Base-by-base conservation (phyloP, 2,888 invertebrate genomes). In the Eupithecia centaureata region DNA sequence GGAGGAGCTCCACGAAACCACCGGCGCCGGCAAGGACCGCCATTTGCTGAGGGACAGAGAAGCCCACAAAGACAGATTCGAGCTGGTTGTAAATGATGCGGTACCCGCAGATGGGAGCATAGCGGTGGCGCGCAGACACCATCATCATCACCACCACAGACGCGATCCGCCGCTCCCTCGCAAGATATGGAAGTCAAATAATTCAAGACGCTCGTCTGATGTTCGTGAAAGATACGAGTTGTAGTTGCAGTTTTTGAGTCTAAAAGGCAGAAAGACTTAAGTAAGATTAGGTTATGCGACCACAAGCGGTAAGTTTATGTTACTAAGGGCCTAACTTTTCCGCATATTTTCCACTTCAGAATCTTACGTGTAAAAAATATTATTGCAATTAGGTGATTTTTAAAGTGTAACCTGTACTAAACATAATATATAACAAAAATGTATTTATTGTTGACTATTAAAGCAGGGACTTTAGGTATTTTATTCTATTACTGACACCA, bases 1-100 rank as follows among this genome's bases (percentile, higher is more conserved):
- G 98, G 98, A 98, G 86, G 97, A 98, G 86, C 94, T 98, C 3
- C 97, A 97, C 85, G 97, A 97, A 85, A 96, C 96, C 5, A 95
- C 97, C 4, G 95, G 95, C 1, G 84, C 95, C 92, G 79, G 96
- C 38, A 93, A 86, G 65, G 82, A 79, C 18, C 63, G 61, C 52
- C 85, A 85, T 63, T 79, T 88, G 32, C 56, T 67, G 47, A 63
- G 63, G 42, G 63, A 67, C 33, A 42, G 60, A 56, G 63, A 64
- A 59, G 64, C 61, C 2, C 64, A 57, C 8, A 65, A 64, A 54
- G 64, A 64, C 27, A 60, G 96, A 57, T 96, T 96, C 1, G 97
- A 97, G 85, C 92, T 97, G 79, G 96, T 96, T 54, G 95, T 96
- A 15, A 95, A 95, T 15, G 96, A 96, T 80, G 95, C 92, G 72